Percentiles rank a stretch among this genome's conserved stretches.
These are phyloP conservation scores for Alexandromys oeconomus DNA, from an alignment of 2,797 vertebrate species.

Conservation along the genomic window DNA sequence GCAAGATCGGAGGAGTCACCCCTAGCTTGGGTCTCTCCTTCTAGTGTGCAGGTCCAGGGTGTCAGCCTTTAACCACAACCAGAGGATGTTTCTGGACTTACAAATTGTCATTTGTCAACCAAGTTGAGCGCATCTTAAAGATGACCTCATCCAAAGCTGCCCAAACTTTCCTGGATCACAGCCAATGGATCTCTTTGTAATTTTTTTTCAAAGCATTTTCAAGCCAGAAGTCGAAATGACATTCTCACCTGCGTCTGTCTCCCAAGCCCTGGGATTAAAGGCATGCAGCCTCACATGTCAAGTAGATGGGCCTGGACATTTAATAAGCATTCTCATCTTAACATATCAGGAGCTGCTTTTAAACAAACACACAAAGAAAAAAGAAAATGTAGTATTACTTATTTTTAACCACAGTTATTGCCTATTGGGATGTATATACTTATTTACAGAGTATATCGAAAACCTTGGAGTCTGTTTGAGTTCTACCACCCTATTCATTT, in stretches of 20 bases:
- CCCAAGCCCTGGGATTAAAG: background rate
- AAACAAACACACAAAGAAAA: conserved; percentile 18
- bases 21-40: background rate
- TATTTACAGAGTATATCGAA: background rate
- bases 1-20: background rate
- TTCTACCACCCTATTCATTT: background rate
- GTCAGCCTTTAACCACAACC: background rate
- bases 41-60: background rate
- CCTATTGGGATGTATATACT: background rate
- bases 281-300: background rate
- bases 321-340: conserved; percentile 26
- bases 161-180: background rate
- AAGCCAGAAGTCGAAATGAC: background rate
- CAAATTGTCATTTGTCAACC: background rate
- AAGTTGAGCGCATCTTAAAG: background rate
- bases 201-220: background rate
- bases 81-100: background rate
- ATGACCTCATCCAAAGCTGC: background rate
- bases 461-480: background rate
- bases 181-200: background rate
- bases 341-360: background rate
- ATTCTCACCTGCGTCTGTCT: background rate
- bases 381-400: conserved; percentile 24
- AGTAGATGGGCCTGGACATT: conserved; percentile 1
- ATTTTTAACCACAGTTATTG: conserved; percentile 33